Evolutionary conservation across 1,140 invertebrate species (phyloP), one percentile per base, ranked within the genome.

Genomic region (Pseudomyrmex concolor): DNA sequence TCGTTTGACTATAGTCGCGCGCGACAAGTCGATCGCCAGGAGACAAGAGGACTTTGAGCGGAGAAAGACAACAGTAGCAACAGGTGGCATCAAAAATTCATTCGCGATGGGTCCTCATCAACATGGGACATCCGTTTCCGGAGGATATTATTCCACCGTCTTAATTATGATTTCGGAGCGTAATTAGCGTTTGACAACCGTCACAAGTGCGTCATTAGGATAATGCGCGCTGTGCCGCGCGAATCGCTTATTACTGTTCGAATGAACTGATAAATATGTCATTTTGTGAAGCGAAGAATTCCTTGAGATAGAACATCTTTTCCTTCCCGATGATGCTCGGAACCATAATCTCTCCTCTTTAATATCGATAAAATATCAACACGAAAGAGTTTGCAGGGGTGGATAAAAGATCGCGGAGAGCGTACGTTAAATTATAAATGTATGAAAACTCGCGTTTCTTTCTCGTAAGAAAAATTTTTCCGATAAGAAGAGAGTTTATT

Each of bases 21-120:
- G 15, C 15, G 54, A 2, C 12, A 80, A 34, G 25, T 64, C 62
- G 54, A 78, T 57, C 15, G 43, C 8, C 43, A 71, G 34, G 54
- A 70, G 78, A 77, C 9, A 45, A 83, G 43, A 68, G 48, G 73
- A 51, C 45, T 78, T 66, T 67, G 63, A 57, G 70, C 54, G 54
- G 77, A 63, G 50, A 60, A 51, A 64, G 51, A 34, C 45, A 54
- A 50, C 7, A 60, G 59, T 25, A 84, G 90, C 89, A 91, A 91
- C 90, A 91, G 90, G 89, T 92, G 87, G 91, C 78, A 87, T 90
- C 85, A 91, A 92, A 92, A 91, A 91, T 92, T 92, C 74, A 91
- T 90, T 90, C 85, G 84, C 51, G 84, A 84, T 82, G 66, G 80
- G 73, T 59, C 66, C 63, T 62, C 66, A 87, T 89, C 87, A 86